Base-by-base conservation (phyloP, 2,113 vertebrate species). In the Hystrix brachyura region DNA sequence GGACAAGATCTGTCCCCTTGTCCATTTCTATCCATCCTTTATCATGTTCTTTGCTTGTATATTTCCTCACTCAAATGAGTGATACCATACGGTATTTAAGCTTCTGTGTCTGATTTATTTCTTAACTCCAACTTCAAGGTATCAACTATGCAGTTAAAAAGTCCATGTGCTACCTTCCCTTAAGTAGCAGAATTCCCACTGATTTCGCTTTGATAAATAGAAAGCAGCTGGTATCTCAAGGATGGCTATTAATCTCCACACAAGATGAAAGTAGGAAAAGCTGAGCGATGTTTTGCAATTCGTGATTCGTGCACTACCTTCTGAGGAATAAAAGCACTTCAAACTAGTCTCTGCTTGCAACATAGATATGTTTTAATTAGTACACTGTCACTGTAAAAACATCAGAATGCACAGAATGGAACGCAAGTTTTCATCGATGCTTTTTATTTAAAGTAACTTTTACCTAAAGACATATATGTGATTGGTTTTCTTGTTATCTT, bases 231-330 rank as follows among this genome's bases (percentile, higher is more conserved):
- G 74, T 96, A 60, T 97, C 94, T 96, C 97, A 97, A 95, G 93
- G 93, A 97, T 97, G 95, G 71, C 78, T 97, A 98, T 98, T 98
- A 98, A 98, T 98, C 97, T 98, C 95, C 38, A 89, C 32, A 32
- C 43, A 95, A 98, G 95, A 98, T 97, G 87, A 98, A 98, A 97
- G 97, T 29, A 97, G 97, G 85, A 82, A 93, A 95, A 95, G 5
- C 79, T 95, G 67, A 98, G 92, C 85, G 95, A 97, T 69, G 78
- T 38, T 96, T 97, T 97, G 93, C 94, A 98, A 98, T 98, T 98
- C 98, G 81, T 84, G 90, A 98, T 97, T 98, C 93, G 94, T 29
- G 19, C 51, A 74, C 1, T 55, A 29, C 17, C 72, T 96, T 96
- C 89, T 72, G 64, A 67, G 92, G 86, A 92, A 95, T 95, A 96